Conservation (phyloP, 2,797 vertebrate genomes). For the Sebastes kiyomatsui region DNA sequence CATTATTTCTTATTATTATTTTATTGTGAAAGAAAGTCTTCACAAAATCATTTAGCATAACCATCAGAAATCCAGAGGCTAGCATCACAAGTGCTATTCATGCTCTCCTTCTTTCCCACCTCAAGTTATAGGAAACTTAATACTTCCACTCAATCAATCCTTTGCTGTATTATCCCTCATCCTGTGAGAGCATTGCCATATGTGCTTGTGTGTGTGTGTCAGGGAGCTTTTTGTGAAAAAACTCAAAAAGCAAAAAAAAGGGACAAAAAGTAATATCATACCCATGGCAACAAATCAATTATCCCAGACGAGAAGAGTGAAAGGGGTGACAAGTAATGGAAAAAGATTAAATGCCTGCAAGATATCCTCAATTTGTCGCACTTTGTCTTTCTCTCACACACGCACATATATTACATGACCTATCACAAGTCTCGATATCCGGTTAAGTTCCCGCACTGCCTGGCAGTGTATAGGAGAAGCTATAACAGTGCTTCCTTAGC, state of each 20-base stretch:
- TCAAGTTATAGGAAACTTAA: neutral
- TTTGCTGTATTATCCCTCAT: constrained; percentile 5
- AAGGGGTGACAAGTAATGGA: constrained; percentile 39
- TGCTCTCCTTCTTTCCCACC: neutral
- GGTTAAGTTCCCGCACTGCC: constrained; percentile 35
- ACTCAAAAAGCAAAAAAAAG: constrained; percentile 13
- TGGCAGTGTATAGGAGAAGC: constrained; percentile 52
- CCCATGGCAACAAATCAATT: constrained; percentile 66
- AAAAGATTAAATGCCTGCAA: constrained; percentile 38
- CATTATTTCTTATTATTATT: neutral
- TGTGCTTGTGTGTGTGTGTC: neutral
- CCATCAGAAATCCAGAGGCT: neutral
- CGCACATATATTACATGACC: constrained; percentile 9
- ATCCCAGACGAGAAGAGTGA: constrained; percentile 27
- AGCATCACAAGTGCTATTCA: neutral
- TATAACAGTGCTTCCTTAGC: constrained; percentile 49
- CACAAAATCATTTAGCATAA: neutral
- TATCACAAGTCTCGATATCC: constrained; percentile 38
- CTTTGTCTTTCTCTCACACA: constrained; percentile 17
- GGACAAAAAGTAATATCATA: constrained; percentile 38
- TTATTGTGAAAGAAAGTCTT: neutral
- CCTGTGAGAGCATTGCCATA: neutral
- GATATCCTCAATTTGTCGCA: constrained; percentile 5
- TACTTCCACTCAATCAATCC: neutral
- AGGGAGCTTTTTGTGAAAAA: neutral